A percentile compares a stretch with the other conserved stretches of the same genome.
Conservation (phyloP, 2,888 invertebrate genomes). For the Cerastis rubricosa region DNA sequence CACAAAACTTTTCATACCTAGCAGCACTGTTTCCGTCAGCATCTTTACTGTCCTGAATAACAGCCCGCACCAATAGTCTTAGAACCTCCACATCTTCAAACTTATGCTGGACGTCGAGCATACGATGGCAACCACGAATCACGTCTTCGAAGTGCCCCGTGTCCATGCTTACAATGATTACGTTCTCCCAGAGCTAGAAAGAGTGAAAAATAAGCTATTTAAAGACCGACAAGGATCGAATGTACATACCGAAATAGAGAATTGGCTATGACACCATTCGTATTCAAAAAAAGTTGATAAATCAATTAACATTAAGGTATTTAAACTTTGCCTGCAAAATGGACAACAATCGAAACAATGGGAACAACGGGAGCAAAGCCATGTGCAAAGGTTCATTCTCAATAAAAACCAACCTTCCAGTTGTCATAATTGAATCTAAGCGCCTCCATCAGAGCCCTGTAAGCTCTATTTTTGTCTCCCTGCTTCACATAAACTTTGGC, state of each 20-base stretch:
- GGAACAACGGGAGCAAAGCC: not conserved
- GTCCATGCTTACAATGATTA: constrained; percentile 96
- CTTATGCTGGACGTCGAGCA: constrained; percentile 96
- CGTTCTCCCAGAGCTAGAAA: constrained; percentile 96
- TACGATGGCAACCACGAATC: constrained; percentile 95
- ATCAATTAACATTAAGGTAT: not conserved
- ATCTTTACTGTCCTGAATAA: constrained; percentile 92
- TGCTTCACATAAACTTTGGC: constrained; percentile 97
- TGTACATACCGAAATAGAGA: not conserved
- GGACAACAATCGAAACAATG: too few relatives aligned
- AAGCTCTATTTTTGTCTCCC: constrained; percentile 96
- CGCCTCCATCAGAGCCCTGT: constrained; percentile 96
- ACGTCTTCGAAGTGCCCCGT: constrained; percentile 96
- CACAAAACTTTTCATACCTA: constrained; percentile 70
- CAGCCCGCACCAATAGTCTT: constrained; percentile 93
- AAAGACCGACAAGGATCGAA: not conserved
- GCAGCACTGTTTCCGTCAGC: constrained; percentile 89
- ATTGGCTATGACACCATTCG: not conserved
- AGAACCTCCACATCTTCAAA: constrained; percentile 95
- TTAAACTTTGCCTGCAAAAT: not conserved
- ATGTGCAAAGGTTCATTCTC: too few relatives aligned
- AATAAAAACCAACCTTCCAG: constrained; percentile 92
- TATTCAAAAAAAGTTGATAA: not conserved
- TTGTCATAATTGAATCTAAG: constrained; percentile 97
- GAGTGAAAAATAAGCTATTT: not conserved